Percentiles rank a stretch among this genome's conserved stretches.
Conservation (phyloP, 2,888 invertebrate genomes). For the Molorchus minor region DNA sequence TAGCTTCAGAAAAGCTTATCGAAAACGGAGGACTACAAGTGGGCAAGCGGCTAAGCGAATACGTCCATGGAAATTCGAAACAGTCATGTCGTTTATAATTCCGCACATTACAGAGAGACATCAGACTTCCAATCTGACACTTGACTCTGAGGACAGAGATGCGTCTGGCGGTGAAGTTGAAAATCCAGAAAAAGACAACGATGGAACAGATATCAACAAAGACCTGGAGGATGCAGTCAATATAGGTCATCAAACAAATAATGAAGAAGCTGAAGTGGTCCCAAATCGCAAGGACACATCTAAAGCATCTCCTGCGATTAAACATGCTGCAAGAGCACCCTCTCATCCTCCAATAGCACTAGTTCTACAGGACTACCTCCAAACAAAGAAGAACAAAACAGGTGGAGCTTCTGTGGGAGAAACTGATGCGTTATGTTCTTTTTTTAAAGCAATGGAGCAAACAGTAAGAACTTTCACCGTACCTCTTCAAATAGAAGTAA, state of each 20-base stretch:
- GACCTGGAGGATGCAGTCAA: no score
- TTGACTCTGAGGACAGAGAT: no score
- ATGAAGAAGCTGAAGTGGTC: no score
- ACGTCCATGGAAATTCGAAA: constrained; percentile 35
- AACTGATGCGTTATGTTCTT: no score
- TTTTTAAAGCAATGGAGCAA: constrained; percentile 32
- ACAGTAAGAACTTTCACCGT: constrained; percentile 28
- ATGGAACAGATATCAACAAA: no score
- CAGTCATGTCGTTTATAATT: constrained; percentile 32
- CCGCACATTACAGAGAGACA: constrained; percentile 25
- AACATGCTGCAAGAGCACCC: no score
- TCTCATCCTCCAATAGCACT: constrained; percentile 11
- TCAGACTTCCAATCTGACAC: constrained; percentile 31
- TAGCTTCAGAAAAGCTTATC: constrained; percentile 26
- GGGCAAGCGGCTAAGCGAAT: constrained; percentile 25
- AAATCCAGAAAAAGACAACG: no score
- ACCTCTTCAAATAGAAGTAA: constrained; percentile 30
- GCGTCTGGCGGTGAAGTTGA: no score
- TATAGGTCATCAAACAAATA: no score
- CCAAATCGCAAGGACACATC: no score
- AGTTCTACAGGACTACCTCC: constrained; percentile 16
- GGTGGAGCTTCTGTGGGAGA: constrained; percentile 23
- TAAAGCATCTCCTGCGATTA: no score
- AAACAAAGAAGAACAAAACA: constrained; percentile 15
- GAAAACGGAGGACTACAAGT: constrained; percentile 22